Conservation (phyloP, 35 echinoderm and acorn worm genomes). For the Holothuria glaberrima region DNA sequence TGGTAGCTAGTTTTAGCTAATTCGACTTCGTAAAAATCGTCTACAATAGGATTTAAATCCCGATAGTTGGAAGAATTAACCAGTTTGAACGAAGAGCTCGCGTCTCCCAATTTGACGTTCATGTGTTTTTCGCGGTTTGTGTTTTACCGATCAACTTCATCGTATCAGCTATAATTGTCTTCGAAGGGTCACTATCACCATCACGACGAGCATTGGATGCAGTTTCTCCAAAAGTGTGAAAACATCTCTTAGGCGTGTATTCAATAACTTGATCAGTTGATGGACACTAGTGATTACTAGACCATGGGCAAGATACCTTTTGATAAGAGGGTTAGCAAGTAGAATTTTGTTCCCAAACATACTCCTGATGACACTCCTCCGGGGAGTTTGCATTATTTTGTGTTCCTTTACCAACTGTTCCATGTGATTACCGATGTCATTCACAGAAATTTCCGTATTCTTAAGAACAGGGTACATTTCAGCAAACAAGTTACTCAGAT, state of each 20-base stretch:
- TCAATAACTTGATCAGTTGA: slow-evolving; percentile 32
- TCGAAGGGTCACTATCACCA: too few relatives aligned
- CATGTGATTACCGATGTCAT: slow-evolving; percentile 33
- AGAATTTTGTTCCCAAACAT: slow-evolving; percentile 36
- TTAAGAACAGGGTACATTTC: slow-evolving; percentile 74
- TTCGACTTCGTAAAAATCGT: too few relatives aligned
- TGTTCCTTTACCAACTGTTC: not conserved
- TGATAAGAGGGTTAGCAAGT: not conserved
- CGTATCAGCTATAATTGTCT: slow-evolving; percentile 23
- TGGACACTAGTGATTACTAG: not conserved
- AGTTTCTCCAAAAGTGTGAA: slow-evolving; percentile 21
- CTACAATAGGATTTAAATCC: too few relatives aligned
- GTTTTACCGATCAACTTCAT: slow-evolving; percentile 62
- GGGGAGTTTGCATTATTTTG: slow-evolving; percentile 17
- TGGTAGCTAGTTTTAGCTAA: too few relatives aligned
- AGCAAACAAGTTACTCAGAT: slow-evolving; percentile 38
- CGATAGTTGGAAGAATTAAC: slow-evolving; percentile 45
- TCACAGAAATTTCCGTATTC: not conserved
- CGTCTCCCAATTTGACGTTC: not conserved
- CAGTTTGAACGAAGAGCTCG: not conserved
- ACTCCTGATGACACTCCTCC: slow-evolving; percentile 40
- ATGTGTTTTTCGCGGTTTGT: slow-evolving; percentile 34
- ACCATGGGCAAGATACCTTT: not conserved
- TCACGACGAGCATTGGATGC: slow-evolving; percentile 18
- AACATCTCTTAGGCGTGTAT: not conserved